Base-by-base conservation (phyloP, 2,797 vertebrate species). In the Clarias platycephalus region DNA sequence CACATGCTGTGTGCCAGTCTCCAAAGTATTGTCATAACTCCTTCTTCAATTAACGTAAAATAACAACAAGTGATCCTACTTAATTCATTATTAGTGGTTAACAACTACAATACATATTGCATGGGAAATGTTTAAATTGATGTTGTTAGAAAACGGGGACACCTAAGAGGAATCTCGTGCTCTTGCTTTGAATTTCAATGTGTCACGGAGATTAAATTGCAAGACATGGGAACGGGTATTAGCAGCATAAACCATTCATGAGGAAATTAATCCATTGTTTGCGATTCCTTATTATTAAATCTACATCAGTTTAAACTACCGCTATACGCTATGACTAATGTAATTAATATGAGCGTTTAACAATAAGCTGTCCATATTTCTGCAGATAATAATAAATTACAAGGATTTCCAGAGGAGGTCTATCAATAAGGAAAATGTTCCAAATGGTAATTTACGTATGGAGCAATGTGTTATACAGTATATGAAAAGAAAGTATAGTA, bases 401-500 rank as follows among this genome's bases (percentile, higher is more conserved):
- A 58, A 24, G 58, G 8, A 89, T 90, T 74, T 74, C n/a, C 91
- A 91, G 70, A 70, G 86, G 92, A 86, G 87, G 85, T 92, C 91
- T 89, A 92, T 92, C 90, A 91, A 90, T 92, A 81, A 91, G 89
- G 91, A 90, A 93, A 94, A 94, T 93, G 93, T 92, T 92, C 91
- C 93, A 91, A 90, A 92, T 88, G 89, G 58, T 76, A n/a, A 37
- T 55, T 74, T 55, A 74, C 89, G 92, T 92, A 24, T 22, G 28
- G 55, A 16, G 8, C 16, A 5, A 1, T 4, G 5, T 7, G 10
- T 53, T 3, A 77, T 57, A 44, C 40, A 44, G 40, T 44, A 31
- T 34, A 24, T 22, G 24, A 20, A 24, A 4, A 24, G 5, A 37
- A 37, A 60, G 93, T 91, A 28, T n/a, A n/a, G 37, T 74, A 55